Base-by-base conservation (phyloP, 2,797 vertebrate genomes). In the Podarcis lilfordi region DNA sequence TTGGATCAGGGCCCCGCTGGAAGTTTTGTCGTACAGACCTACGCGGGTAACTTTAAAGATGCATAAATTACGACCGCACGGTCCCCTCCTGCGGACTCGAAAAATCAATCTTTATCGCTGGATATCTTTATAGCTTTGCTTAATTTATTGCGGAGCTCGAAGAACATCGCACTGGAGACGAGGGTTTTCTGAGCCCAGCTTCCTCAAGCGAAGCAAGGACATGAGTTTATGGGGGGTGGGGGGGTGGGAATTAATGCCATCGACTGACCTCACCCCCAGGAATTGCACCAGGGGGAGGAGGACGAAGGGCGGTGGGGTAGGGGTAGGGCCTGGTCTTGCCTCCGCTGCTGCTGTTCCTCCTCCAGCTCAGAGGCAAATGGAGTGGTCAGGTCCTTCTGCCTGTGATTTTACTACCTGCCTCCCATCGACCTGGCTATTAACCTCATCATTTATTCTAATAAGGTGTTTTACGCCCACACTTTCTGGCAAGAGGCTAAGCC, bases 61-160 rank as follows among this genome's bases (percentile, higher is more conserved):
- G 10, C 2, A 55, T 32, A 15, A 32, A 55, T 35, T 6, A 55
- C 37, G 32, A 35, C 69, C 7, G 1, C 40, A 1, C 21, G 1
- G 10, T 3, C 81, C 10, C 50, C 10, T 50, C 19, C 45, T 13
- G 45, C 13, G 11, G 68, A 11, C 29, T 71, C 55, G 82, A 27
- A 74, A 17, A 61, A 85, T 85, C 83, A 76, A 29, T 85, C 72
- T 85, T 85, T 40, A 75, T 75, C 27, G 35, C 83, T 75, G 32
- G 72, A 40, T 64, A 37, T 19, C 71, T 85, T 85, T 61, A 74
- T 59, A 29, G 71, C 71, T 23, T 40, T 50, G 32, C 19, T 61
- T 84, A 75, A 40, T 75, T 85, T 85, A 76, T 76, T 61, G 29
- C 45, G 2, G n/a, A 76, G 55, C 50, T 45, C 37, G 19, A 74